These are phyloP conservation scores for Pholis gunnellus DNA, from an alignment of 2,113 vertebrate species.

Conservation along the genomic window DNA sequence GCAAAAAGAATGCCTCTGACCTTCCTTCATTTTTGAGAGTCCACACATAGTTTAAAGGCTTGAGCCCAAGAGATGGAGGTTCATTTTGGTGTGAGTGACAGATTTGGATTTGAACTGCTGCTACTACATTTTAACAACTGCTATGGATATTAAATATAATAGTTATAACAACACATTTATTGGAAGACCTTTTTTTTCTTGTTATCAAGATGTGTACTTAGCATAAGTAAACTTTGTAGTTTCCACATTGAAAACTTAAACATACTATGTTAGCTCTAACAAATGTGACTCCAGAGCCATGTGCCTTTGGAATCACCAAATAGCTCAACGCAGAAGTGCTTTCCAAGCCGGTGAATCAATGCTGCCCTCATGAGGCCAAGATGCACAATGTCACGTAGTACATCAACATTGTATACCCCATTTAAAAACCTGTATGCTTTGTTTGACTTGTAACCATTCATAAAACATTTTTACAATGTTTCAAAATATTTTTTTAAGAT, in stretches of 20 bases:
- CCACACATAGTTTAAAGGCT: neutral
- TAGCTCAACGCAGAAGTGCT: neutral
- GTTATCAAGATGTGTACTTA: neutral
- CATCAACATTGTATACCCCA: neutral
- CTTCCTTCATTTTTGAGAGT: neutral
- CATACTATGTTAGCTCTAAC: neutral
- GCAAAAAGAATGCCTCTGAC: neutral
- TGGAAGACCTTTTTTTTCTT: neutral
- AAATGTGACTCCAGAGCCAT: too few species aligned
- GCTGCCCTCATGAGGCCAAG: conserved; percentile 29
- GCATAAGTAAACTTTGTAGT: neutral
- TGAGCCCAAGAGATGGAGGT: neutral
- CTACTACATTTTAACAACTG: neutral
- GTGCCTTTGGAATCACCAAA: accelerated
- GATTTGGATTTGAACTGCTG: neutral
- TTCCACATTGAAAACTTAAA: neutral
- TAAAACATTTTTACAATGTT: neutral
- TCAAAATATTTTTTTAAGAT: neutral
- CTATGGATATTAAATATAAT: neutral
- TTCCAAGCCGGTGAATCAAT: neutral
- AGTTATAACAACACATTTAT: neutral
- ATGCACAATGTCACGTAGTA: neutral
- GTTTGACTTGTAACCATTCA: neutral
- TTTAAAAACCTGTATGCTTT: neutral
- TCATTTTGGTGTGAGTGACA: neutral